These are phyloP conservation scores for Zygaena filipendulae DNA, from an alignment of 2,888 invertebrate species.

Conservation along the genomic window DNA sequence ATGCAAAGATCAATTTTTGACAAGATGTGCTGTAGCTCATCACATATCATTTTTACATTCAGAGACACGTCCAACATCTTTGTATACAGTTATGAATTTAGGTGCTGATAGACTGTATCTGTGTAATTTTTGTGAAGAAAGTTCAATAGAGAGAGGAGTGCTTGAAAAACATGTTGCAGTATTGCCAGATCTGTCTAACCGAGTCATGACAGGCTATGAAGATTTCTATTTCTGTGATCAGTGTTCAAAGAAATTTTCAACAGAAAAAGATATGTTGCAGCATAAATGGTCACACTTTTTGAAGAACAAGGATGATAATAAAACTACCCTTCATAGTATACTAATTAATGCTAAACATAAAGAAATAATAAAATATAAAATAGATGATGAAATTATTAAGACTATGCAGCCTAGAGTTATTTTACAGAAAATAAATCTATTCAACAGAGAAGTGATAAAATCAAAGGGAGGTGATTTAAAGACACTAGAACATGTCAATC, in stretches of 20 bases:
- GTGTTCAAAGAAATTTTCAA: conserved; percentile 39
- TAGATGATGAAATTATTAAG: conserved; percentile 31
- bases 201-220: conserved; percentile 37
- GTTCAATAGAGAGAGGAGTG: conserved; percentile 29
- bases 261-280: conserved; percentile 41
- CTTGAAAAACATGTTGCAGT: conserved; percentile 32
- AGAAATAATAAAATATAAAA: conserved; percentile 24
- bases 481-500: too few species aligned
- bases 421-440: conserved; percentile 27
- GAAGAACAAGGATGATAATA: conserved; percentile 31
- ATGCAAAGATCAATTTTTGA: conserved; percentile 43
- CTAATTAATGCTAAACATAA: conserved; percentile 12
- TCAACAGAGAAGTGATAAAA: too few species aligned
- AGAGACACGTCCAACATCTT: conserved; percentile 24
- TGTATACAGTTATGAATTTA: conserved; percentile 30
- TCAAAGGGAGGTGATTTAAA: too few species aligned
- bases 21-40: conserved; percentile 38
- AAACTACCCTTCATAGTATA: conserved; percentile 19
- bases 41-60: conserved; percentile 42
- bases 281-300: conserved; percentile 54
- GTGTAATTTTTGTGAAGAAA: conserved; percentile 47
- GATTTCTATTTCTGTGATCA: conserved; percentile 50
- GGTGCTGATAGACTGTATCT: conserved; percentile 32
- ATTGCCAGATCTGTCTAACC: conserved; percentile 39
- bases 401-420: conserved; percentile 31